A percentile compares a stretch with the other conserved stretches of the same genome.
These are phyloP conservation scores for Ianthella basta DNA, from an alignment of 37 sponge, comb jelly and placozoan species.

Conservation along the genomic window DNA sequence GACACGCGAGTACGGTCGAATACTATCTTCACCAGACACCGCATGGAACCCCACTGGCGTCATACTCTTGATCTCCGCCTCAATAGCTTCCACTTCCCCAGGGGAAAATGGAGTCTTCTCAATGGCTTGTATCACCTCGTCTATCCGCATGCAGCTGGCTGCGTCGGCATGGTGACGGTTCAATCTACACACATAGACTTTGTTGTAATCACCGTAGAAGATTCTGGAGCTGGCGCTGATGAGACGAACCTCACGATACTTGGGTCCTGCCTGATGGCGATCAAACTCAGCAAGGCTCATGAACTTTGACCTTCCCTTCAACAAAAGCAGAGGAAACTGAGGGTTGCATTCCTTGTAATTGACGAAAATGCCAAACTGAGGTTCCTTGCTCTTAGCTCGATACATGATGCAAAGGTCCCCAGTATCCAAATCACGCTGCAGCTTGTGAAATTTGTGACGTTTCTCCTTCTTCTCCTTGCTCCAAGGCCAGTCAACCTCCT, in stretches of 20 bases:
- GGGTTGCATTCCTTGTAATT: slow-evolving; percentile 37
- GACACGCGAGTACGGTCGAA: not conserved
- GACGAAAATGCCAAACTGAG: slow-evolving; percentile 68
- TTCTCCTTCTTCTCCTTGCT: slow-evolving; percentile 13
- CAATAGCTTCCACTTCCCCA: slow-evolving; percentile 39
- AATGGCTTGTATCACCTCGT: slow-evolving; percentile 23
- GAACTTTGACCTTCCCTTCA: slow-evolving; percentile 74
- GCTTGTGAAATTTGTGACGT: slow-evolving; percentile 23
- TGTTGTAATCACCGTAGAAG: slow-evolving; percentile 69
- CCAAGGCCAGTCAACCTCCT: not conserved
- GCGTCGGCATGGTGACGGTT: not conserved
- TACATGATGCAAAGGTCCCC: slow-evolving; percentile 70
- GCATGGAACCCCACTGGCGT: not conserved
- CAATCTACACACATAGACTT: slow-evolving; percentile 43
- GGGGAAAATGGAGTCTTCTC: not conserved
- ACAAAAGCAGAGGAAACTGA: slow-evolving; percentile 52
- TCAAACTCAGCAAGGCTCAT: slow-evolving; percentile 38
- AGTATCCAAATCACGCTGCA: slow-evolving; percentile 37
- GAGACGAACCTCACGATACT: slow-evolving; percentile 32
- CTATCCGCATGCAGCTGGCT: not conserved
- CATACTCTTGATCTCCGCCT: not conserved
- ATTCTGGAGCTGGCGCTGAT: slow-evolving; percentile 69
- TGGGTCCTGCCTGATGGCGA: not conserved
- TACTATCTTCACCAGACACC: slow-evolving; percentile 36
- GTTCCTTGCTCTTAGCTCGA: slow-evolving; percentile 23